Conservation (phyloP, 2,113 vertebrate genomes). For the Grantiella picta region DNA sequence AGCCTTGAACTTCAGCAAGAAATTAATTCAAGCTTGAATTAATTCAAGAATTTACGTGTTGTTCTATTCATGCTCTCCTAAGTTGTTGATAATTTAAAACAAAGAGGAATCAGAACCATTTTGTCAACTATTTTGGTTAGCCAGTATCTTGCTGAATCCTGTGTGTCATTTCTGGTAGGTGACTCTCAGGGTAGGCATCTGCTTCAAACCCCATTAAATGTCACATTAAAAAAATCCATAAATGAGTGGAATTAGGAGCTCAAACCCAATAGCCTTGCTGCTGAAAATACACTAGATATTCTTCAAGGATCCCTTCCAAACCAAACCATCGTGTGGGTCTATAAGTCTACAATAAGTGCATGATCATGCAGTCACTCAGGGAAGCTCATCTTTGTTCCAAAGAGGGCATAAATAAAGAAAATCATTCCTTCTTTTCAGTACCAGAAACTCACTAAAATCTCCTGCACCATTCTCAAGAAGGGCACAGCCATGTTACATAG, state of each 20-base stretch:
- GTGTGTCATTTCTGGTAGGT: neutral
- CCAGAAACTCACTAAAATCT: neutral
- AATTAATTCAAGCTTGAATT: neutral
- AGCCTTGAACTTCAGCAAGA: neutral
- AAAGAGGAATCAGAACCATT: neutral
- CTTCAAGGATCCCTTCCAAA: neutral
- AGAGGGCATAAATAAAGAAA: neutral
- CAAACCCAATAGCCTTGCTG: neutral
- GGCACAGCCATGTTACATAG: rapidly evolving
- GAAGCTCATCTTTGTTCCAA: neutral
- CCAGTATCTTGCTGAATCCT: neutral
- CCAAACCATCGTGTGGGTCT: neutral
- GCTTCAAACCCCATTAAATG: neutral
- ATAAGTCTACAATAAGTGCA: neutral
- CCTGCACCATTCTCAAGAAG: neutral
- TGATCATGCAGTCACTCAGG: neutral
- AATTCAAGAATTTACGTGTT: neutral
- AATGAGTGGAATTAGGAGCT: neutral
- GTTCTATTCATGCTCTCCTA: neutral
- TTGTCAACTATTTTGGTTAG: neutral
- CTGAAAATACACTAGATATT: neutral
- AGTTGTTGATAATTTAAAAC: neutral
- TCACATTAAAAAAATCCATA: neutral
- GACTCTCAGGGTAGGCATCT: neutral
- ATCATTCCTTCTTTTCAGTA: neutral